Conservation (phyloP, 1,140 invertebrate genomes). For the Drosophila triauraria region DNA sequence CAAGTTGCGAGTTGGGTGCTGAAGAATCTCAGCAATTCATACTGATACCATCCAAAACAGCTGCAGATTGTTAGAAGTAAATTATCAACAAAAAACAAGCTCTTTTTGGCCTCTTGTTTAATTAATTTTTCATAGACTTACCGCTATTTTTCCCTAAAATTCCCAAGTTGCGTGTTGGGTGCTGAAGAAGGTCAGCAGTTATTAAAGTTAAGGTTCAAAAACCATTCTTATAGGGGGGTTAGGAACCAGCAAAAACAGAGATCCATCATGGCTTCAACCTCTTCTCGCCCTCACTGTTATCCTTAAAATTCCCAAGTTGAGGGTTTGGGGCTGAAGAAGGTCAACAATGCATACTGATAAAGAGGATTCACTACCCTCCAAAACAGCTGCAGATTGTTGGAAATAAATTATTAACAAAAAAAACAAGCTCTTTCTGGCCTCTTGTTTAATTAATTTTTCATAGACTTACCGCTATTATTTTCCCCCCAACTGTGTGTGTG, state of each 20-base stretch:
- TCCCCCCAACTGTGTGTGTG: slow-evolving; percentile 3
- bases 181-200: too few species aligned
- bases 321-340: too few species aligned
- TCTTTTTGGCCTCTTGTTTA: too few species aligned
- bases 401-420: background rate
- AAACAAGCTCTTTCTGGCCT: background rate
- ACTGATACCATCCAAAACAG: background rate
- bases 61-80: background rate
- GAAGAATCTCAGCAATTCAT: fast-evolving
- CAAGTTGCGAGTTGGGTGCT: too few species aligned
- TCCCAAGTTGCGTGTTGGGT: too few species aligned
- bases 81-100: background rate
- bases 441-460: background rate
- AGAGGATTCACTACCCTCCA: background rate
- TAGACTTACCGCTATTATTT: background rate
- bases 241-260: too few species aligned
- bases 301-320: background rate
- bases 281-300: too few species aligned
- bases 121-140: background rate
- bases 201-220: too few species aligned
- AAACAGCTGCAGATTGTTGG: too few species aligned
- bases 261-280: too few species aligned
- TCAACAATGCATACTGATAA: background rate
- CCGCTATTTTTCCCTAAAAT: background rate
- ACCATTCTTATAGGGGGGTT: too few species aligned